These are phyloP conservation scores for Hylaeus volcanicus DNA, from an alignment of 1,140 invertebrate species.

Conservation along the genomic window DNA sequence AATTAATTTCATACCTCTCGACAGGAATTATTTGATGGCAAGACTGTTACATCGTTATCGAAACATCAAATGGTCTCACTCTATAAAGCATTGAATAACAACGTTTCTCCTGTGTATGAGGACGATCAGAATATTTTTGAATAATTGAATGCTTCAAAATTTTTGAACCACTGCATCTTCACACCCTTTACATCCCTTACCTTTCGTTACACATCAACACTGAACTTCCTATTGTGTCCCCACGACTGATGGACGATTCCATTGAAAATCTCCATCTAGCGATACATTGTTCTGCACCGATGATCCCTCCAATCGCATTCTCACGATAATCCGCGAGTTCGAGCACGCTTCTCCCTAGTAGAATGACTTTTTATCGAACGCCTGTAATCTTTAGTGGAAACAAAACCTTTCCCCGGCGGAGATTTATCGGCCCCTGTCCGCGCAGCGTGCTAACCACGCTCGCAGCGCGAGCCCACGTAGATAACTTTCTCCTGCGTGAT, in stretches of 20 bases:
- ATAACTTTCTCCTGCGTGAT: slow-evolving; percentile 71
- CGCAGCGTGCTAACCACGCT: slow-evolving; percentile 29
- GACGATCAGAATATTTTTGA: too few species aligned
- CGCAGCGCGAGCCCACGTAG: slow-evolving; percentile 58
- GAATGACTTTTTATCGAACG: slow-evolving; percentile 63
- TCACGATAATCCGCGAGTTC: slow-evolving; percentile 38
- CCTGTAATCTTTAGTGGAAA: slow-evolving; percentile 61
- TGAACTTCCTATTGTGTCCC: too few species aligned
- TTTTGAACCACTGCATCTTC: too few species aligned
- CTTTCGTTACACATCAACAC: too few species aligned
- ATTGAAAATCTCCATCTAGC: not conserved
- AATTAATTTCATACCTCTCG: too few species aligned
- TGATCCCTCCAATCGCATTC: slow-evolving; percentile 39
- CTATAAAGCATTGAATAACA: too few species aligned
- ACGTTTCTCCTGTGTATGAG: too few species aligned
- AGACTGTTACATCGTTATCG: too few species aligned
- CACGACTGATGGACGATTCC: not conserved
- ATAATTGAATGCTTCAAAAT: too few species aligned
- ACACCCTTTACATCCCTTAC: not conserved
- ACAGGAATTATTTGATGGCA: too few species aligned
- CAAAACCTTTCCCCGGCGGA: slow-evolving; percentile 58
- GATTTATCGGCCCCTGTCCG: slow-evolving; percentile 58
- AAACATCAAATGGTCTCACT: too few species aligned
- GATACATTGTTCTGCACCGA: too few species aligned
- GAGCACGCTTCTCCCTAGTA: slow-evolving; percentile 23